A percentile compares a stretch with the other conserved stretches of the same genome.
Evolutionary conservation across 2,888 invertebrate species (phyloP).

Genomic region (Meloe dianella): DNA sequence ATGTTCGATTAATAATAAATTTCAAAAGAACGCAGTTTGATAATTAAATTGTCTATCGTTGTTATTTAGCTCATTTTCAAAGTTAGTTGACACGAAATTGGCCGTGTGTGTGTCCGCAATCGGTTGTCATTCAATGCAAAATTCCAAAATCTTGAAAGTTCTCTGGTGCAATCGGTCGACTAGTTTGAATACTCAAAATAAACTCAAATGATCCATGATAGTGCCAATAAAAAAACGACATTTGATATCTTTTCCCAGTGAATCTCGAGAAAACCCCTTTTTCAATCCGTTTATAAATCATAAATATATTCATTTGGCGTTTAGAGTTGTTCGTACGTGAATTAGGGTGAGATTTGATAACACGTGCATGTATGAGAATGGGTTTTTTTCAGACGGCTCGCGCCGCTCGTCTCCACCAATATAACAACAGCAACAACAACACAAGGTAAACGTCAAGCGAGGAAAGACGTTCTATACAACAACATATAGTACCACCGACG

Average conservation of each 20-base stretch:
- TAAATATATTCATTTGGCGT: conserved; percentile 19
- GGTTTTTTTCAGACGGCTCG: conserved; percentile 49
- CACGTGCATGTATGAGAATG: conserved; percentile 49
- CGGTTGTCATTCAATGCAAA: conserved; percentile 8
- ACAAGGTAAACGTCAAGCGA: conserved; percentile 7
- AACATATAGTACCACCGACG: conserved; percentile 35
- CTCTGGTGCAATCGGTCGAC: conserved; percentile 8
- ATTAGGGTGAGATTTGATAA: conserved; percentile 47
- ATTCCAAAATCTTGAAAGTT: conserved; percentile 8
- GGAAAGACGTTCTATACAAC: neutral
- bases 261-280: too few species aligned
- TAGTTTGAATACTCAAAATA: conserved; percentile 2
- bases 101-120: neutral
- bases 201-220: conserved; percentile 10
- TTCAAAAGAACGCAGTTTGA: neutral
- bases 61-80: neutral
- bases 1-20: conserved; percentile 13
- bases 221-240: conserved; percentile 2
- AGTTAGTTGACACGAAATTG: conserved; percentile 4
- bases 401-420: conserved; percentile 36
- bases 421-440: neutral
- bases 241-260: too few species aligned
- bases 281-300: neutral
- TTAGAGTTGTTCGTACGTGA: conserved; percentile 38
- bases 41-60: neutral